Evolutionary conservation across 2,888 invertebrate species (phyloP), one percentile per base, ranked within the genome.

Genomic region (Prostheceraeus crozeri): DNA sequence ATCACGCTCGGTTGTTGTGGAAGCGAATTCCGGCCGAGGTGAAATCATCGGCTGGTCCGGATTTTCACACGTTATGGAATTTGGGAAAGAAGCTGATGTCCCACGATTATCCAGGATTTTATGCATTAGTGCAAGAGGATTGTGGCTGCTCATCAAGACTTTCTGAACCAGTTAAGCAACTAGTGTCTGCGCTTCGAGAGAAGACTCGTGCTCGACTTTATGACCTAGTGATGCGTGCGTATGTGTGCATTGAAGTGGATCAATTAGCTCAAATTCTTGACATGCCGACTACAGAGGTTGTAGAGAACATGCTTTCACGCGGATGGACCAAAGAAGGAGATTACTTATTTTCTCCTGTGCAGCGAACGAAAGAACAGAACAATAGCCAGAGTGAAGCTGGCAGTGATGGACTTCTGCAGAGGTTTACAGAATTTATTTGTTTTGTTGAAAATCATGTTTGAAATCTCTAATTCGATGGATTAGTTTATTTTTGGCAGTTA

Each of bases 1-100:
- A 16, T 10, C n/a, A 40, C 21, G 40, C 40, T 40, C n/a, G 19
- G n/a, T 40, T 40, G 6, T 23, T 40, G 19, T 40, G 40, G 40
- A 40, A 40, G 19, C 40, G 40, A 6, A 40, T 23, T 23, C 40
- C 40, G 4, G 4, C 21, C n/a, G 6, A 14, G 6, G 8, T 6
- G 6, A 14, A 40, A 40, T 19, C n/a, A 14, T 40, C 40, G 6
- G 14, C n/a, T 19, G n/a, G n/a, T n/a, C 40, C 40, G 6, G 40
- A 40, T 14, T 23, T 40, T 10, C 14, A 40, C 14, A 40, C n/a
- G 40, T 23, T 40, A 14, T 40, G 40, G 40, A 6, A 4, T 4
- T 23, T 40, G 40, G 40, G 40, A 4, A 14, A 40, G 40, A 16
- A 23, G 6, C 40, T 40, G 4, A 16, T 14, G 40, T 23, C 6